Evolutionary conservation across 2,113 vertebrate species (phyloP), one percentile per base, ranked within the genome.

Genomic region (Triplophysa siluroides): DNA sequence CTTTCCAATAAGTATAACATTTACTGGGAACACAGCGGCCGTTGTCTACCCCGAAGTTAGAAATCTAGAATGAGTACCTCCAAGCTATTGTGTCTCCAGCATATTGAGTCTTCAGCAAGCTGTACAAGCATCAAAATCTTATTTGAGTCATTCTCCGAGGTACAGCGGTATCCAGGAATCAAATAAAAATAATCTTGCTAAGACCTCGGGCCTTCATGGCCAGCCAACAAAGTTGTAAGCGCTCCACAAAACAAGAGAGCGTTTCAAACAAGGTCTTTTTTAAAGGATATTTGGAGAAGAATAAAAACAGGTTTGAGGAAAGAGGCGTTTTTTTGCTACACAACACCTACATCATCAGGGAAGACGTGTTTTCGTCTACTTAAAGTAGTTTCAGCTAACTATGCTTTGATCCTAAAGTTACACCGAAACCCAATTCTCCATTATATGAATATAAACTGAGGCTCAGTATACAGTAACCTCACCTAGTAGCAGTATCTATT

Each of bases 81-180:
- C 23, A 50, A 81, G 80, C 54, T 69, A 61, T 50, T 33, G n/a
- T 24, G 65, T 50, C 54, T 56, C 43, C 23, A 56, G 69, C n/a
- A 52, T 52, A 52, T 64, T 52, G 66, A 72, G 60, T 33, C 66
- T 80, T 77, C 54, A 75, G 63, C 52, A 61, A 66, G 72, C 45
- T 75, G 21, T 60, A 69, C 79, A 68, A 78, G 81, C 50, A 76
- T 75, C 79, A 61, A 26, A 84, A 60, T 70, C 76, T 71, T 47
- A 73, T 76, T 62, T 58, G 74, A 81, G 63, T 81, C 79, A 78
- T 65, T 75, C 64, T 70, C 73, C 68, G 58, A 69, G 68, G 58
- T 63, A 26, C 71, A 65, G 66, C 81, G 68, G 65, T 60, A 78
- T 78, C 70, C 56, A 60, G 70, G 56, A 68, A 52, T 64, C 80